Base-by-base conservation (phyloP, 2,113 vertebrate genomes). In the Rhea americana region DNA sequence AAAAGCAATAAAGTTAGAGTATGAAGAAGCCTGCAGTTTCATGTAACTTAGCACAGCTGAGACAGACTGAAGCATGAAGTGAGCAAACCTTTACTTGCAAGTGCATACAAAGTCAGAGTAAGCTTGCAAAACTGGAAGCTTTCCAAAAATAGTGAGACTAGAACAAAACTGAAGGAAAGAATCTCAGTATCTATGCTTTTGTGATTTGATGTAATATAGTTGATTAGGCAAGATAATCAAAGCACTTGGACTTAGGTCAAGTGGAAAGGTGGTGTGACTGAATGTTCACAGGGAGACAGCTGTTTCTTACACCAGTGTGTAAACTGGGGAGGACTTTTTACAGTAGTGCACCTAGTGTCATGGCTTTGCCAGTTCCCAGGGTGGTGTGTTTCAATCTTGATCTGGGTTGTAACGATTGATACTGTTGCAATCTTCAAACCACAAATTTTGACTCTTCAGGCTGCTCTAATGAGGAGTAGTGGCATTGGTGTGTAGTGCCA, bases 371-470 rank as follows among this genome's bases (percentile, higher is more conserved):
- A 65, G 28, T 83, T 73, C 19, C 25, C 9, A 61, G 39, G 25
- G 15, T 55, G 39, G 24, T 6, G 7, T 55, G 19, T 68, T 76
- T 92, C 47, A 67, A 5, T 24, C 85, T 76, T 35, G 16, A 45
- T 13, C 67, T 63, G 18, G 76, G 62, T 32, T 53, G 19, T 13
- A 84, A 41, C 13, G 51, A 9, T 75, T 93, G 6, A 13, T 21
- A 45, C 19, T 26, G 30, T 86, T 93, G 26, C 24, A 55, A 68
- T 71, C 79, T 87, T 94, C 41, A 25, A 17, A 28, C 51, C 15
- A 67, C 0, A 0, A 15, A 25, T 67, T 70, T 85, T 71, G n/a
- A 20, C 62, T 37, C 30, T n/a, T 77, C 8, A 3, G 5, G 3
- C 82, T 66, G 59, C n/a, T 80, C 0, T 68, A 28, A 55, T 45